Evolutionary conservation across 1,140 invertebrate genomes (phyloP), one percentile per base, ranked within the genome.

Genomic region (Venturia canescens): DNA sequence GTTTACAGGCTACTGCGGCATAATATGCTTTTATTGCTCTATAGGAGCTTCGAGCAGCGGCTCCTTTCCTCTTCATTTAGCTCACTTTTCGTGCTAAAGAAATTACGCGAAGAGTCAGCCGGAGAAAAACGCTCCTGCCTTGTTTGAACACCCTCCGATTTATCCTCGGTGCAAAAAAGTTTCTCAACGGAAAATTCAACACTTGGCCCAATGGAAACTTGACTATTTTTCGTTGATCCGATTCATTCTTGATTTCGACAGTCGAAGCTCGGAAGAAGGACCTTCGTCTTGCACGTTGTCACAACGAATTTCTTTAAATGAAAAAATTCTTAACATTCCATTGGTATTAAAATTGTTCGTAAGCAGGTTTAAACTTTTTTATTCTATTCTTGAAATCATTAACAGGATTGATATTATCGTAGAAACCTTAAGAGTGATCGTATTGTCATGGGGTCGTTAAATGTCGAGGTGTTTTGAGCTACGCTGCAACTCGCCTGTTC

Each of bases 141-240:
- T 53, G 29, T 57, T 57, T 16, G 26, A 21, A 4, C 69, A 71
- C n/a, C 18, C n/a, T n/a, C 5, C 16, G 27, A 26, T 0, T 71
- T 38, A 7, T 78, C 69, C 80, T 57, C 74, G 78, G 84, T 83
- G 87, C 83, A 86, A 87, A 86, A n/a, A 85, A 83, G 86, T 60
- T 81, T 69, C 15, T 13, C 31, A 71, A 69, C 13, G n/a, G 16
- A 16, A 31, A 44, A 11, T 13, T 11, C 13, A 44, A 5, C n/a
- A n/a, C n/a, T n/a, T n/a, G n/a, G n/a, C n/a, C n/a, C n/a, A n/a
- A n/a, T n/a, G n/a, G n/a, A 44, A 44, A 44, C 1, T 44, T 44
- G 13, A 11, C 38, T 44, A 44, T 11, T 44, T 11, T 44, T 11
- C 38, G 38, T 44, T n/a, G 3, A 6, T 44, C 2, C 13, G 13